Evolutionary conservation across 2,113 vertebrate species (phyloP), one percentile per base, ranked within the genome.

Genomic region (Phylloscopus whistleri): DNA sequence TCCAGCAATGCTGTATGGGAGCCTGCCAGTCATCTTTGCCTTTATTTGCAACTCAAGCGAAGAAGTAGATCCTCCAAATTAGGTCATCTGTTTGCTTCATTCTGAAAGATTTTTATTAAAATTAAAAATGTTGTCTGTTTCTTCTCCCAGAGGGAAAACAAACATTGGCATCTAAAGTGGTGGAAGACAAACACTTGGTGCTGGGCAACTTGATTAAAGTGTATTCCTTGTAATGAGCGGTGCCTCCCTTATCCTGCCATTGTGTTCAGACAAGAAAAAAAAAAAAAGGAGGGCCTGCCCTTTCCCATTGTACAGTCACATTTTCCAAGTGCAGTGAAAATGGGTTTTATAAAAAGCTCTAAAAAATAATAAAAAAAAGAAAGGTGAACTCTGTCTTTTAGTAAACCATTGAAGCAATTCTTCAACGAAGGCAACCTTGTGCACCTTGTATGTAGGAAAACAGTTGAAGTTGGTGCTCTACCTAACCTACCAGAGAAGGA

Each of bases 161-260:
- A 96, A 96, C 95, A 90, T 72, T 94, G 94, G 86, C 92, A 93
- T 87, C 48, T 90, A 62, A 68, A 82, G 86, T 76, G 80, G 49
- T 94, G 33, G 70, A 90, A 93, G 93, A 90, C 8, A 62, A 95
- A 92, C 82, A 78, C 78, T 91, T 93, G 56, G 92, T 93, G 78
- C 84, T 89, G 92, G 90, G 93, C 87, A 95, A 56, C 77, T 91
- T 91, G 96, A 97, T 94, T 96, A 94, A 95, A 95, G 90, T 91
- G 39, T 94, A 93, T 96, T 95, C 89, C 94, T 87, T 93, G 82
- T 87, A 96, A 90, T 84, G 84, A 94, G 85, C 0, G 87, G 92
- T 96, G 91, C 95, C 96, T 97, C 96, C 97, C 97, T 97, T 95
- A 96, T 97, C 97, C 97, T 97, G 96, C 68, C 94, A 97, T 97